Conservation (phyloP, 2,888 invertebrate species). For the Eupithecia pulchellata region DNA sequence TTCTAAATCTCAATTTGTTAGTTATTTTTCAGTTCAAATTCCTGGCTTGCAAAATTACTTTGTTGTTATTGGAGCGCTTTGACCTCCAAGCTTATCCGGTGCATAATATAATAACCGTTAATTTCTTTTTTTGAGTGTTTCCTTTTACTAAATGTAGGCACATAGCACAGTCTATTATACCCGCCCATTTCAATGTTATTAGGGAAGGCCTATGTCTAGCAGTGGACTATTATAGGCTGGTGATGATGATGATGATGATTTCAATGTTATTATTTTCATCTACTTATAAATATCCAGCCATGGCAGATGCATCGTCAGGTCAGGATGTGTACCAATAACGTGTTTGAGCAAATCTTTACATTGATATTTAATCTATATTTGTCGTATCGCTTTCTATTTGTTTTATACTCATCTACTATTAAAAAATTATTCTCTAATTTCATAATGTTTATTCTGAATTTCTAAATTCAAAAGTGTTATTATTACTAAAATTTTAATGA, state of each 20-base stretch:
- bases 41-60: constrained; percentile 5
- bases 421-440: constrained; percentile 1
- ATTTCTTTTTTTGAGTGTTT: not conserved
- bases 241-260: too few species aligned
- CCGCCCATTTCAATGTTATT: not conserved
- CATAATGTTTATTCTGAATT: not conserved
- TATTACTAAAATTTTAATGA: too few species aligned
- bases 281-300: not conserved
- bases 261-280: not conserved
- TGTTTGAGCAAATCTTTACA: not conserved
- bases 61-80: not conserved
- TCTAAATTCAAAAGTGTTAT: too few species aligned
- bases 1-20: constrained; percentile 29
- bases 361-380: not conserved
- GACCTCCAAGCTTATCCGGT: not conserved
- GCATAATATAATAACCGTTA: constrained; percentile 8
- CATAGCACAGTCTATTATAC: not conserved
- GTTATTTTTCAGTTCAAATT: constrained; percentile 12
- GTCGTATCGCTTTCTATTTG: constrained; percentile 2
- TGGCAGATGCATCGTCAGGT: not conserved
- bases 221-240: too few species aligned
- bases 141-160: not conserved
- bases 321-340: not conserved
- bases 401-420: not conserved
- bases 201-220: too few species aligned